Evolutionary conservation across 2,797 vertebrate genomes (phyloP), one percentile per base, ranked within the genome.

Genomic region (Lepidocolaptes lacrymiger): DNA sequence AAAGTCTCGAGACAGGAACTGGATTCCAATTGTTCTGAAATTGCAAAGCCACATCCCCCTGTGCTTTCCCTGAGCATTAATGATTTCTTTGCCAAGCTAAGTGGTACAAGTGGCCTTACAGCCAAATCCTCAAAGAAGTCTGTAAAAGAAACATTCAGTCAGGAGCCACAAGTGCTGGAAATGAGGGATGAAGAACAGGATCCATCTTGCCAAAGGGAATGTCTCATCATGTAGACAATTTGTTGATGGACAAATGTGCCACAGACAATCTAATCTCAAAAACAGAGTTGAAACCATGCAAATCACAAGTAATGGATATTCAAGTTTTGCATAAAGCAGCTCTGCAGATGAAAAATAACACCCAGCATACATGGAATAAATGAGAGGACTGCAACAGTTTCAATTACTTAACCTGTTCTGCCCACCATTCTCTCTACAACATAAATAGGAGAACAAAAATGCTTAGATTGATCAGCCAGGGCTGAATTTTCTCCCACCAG

Each of bases 261-360:
- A 74, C 46, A 76, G 75, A 92, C 79, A 84, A 91, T 71, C 73
- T 86, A 44, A 91, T 93, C 80, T 72, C 62, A 51, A 76, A 68
- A 94, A 77, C 5, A 56, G 32, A 77, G 73, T 8, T 80, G 83
- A 71, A 86, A 81, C 28, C 32, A 72, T 14, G 36, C 69, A 94
- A 90, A 94, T 72, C 37, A 84, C 79, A 86, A 75, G n/a, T 26
- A 93, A 78, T 2, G 12, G 62, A 75, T 44, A 86, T 13, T 51
- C 34, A 32, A 12, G 27, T 49, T 92, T 36, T 81, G 58, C 66
- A 86, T 46, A 64, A 86, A 84, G 66, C 73, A 75, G 73, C 34
- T 88, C 21, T 68, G 54, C 76, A 72, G 51, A 75, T 72, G 86
- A 94, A 75, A 91, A 94, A 95, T 81, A 43, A 91, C 66, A 78